Evolutionary conservation across 2,113 vertebrate species (phyloP), one percentile per base, ranked within the genome.

Genomic region (Leucopsar rothschildi): DNA sequence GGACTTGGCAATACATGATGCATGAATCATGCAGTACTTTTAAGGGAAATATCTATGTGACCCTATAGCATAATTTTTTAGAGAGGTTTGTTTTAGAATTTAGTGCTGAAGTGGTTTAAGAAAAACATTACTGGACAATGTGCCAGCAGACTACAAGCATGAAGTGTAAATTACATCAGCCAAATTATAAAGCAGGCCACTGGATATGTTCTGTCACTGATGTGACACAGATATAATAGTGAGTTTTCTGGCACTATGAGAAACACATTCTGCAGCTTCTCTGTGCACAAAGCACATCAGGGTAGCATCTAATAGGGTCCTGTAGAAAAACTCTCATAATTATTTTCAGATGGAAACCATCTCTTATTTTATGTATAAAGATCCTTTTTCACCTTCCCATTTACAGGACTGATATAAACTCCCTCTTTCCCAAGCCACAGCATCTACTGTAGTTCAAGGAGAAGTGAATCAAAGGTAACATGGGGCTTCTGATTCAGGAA

Each of bases 391-490:
- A 18, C 31, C 19, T 60, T 47, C 21, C 28, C 8, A 25, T 70
- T 88, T 68, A 81, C 45, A 37, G 44, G 44, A 37, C 18, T 18
- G 40, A 79, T 60, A 61, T 50, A 64, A 49, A 40, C 11, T 29
- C 69, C 31, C 24, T 1, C 1, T 56, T 86, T 90, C 57, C 82
- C 20, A 47, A 73, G 23, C 29, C 37, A 33, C 60, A 91, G 63
- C 40, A 94, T 35, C 79, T 57, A 66, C n/a, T 93, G 25, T 15
- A 71, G 42, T 55, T 97, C 69, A 90, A 55, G 82, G n/a, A 52
- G 12, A 89, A 94, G 44, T 23, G 29, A 96, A 95, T 88, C 77
- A 96, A 86, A 96, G 73, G 60, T 61, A 83, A 56, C 23, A 6
- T 10, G 52, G 60, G 56, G 71, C 35, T 87, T 93, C 77, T 25